phyloP scores from a whole-genome alignment of 2,888 invertebrate species.

The Sepioteuthis lessoniana region DNA sequence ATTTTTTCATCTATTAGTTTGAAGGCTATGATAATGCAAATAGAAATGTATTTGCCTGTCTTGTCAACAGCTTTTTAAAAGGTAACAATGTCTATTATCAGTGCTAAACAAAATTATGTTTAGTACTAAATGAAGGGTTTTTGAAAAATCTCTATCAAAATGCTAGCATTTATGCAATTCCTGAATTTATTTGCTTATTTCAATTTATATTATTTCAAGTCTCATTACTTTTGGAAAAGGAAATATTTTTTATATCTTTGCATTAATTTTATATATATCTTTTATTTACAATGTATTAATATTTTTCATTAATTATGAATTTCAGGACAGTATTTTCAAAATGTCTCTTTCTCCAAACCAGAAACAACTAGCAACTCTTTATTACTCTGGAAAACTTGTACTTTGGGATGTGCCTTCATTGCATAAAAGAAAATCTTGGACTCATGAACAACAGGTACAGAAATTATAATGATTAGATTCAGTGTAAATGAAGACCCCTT shows the following conservation, averaged over 20 bases:
- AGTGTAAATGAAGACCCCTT: no score
- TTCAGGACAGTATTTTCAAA: slow-evolving; percentile 80
- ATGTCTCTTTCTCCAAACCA: slow-evolving; percentile 81
- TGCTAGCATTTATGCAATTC: not conserved
- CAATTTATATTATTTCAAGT: not conserved
- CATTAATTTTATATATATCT: not conserved
- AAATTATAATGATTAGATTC: no score
- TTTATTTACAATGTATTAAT: not conserved
- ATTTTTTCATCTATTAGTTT: not conserved
- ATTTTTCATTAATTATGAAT: not conserved
- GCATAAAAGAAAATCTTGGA: slow-evolving; percentile 73
- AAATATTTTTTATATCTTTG: not conserved
- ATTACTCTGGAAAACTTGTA: slow-evolving; percentile 82
- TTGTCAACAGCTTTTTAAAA: no score
- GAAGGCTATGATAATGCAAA: not conserved
- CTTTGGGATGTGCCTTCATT: slow-evolving; percentile 83
- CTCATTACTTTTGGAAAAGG: not conserved
- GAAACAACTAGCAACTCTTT: slow-evolving; percentile 80
- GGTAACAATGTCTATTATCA: no score
- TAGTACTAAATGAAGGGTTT: not conserved
- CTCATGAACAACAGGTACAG: slow-evolving; percentile 65
- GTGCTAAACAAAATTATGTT: not conserved
- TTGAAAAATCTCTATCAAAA: not conserved
- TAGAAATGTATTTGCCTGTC: no score
- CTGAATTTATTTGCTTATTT: not conserved